Evolutionary conservation across 2,888 invertebrate species (phyloP).

Genomic region (Clanis bilineata): DNA sequence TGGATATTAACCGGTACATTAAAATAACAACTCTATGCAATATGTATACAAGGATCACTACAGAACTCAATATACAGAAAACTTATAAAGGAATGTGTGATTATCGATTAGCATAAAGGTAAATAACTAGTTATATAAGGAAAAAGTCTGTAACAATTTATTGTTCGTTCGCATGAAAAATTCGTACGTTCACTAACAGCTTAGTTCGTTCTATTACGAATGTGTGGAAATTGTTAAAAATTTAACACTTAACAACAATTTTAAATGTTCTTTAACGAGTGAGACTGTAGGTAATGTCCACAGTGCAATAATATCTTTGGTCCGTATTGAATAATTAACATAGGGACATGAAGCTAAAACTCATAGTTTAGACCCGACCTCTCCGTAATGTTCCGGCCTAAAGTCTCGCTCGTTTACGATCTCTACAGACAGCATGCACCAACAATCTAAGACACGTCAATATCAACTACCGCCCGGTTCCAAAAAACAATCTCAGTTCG

Average conservation of each 20-base stretch:
- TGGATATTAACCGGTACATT: conserved; percentile 18
- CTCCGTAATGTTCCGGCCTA: conserved; percentile 24
- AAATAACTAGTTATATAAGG: conserved; percentile 9
- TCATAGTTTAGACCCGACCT: not conserved
- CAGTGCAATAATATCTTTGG: conserved; percentile 53
- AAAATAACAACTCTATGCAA: conserved; percentile 13
- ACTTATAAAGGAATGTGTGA: conserved; percentile 61
- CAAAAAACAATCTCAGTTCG: too few species aligned
- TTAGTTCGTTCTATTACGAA: conserved; percentile 33
- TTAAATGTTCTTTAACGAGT: conserved; percentile 45
- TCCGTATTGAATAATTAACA: conserved; percentile 38
- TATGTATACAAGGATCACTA: conserved; percentile 27
- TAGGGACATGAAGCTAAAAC: not conserved
- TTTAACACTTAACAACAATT: conserved; percentile 71
- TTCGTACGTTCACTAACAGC: conserved; percentile 31
- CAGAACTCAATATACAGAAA: conserved; percentile 65
- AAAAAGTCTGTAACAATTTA: conserved; percentile 24
- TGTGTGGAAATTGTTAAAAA: conserved; percentile 65
- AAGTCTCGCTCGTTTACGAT: conserved; percentile 44
- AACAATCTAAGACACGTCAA: conserved; percentile 77
- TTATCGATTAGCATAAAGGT: conserved; percentile 13
- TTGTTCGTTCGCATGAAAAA: conserved; percentile 30
- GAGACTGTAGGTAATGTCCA: conserved; percentile 41
- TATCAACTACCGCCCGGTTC: conserved; percentile 71
- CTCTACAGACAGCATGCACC: conserved; percentile 65